Evolutionary conservation across 2,888 invertebrate species (phyloP).

Genomic region (Dugesia japonica): DNA sequence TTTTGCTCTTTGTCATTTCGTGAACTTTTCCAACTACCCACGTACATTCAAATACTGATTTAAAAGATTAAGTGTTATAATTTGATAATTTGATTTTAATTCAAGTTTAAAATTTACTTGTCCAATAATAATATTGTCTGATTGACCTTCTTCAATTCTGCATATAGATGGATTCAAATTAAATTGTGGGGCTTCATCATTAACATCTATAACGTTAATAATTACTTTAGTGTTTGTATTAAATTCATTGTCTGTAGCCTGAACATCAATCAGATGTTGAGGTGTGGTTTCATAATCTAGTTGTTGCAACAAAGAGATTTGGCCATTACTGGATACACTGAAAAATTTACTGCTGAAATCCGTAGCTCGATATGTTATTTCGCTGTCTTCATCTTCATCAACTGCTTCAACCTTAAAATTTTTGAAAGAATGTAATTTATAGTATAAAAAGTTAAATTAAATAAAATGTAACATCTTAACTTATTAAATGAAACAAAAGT

Average conservation of each 20-base stretch:
- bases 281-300: background rate
- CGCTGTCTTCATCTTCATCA: conserved; percentile 8
- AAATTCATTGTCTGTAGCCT: conserved; percentile 4
- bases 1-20: too few species aligned
- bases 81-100: too few species aligned
- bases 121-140: background rate
- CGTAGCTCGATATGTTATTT: background rate
- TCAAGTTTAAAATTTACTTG: background rate
- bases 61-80: too few species aligned
- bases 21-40: too few species aligned
- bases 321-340: background rate
- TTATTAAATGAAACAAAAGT: too few species aligned
- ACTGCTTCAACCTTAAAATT: background rate
- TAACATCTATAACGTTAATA: background rate
- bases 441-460: background rate
- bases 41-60: too few species aligned
- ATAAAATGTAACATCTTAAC: background rate
- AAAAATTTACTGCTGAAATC: background rate
- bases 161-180: background rate
- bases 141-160: background rate
- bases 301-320: background rate
- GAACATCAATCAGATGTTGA: background rate
- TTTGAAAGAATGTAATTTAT: background rate
- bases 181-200: conserved; percentile 4
- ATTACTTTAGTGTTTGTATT: background rate